Base-by-base conservation (phyloP, 2,113 vertebrate species). In the Hylia prasina region DNA sequence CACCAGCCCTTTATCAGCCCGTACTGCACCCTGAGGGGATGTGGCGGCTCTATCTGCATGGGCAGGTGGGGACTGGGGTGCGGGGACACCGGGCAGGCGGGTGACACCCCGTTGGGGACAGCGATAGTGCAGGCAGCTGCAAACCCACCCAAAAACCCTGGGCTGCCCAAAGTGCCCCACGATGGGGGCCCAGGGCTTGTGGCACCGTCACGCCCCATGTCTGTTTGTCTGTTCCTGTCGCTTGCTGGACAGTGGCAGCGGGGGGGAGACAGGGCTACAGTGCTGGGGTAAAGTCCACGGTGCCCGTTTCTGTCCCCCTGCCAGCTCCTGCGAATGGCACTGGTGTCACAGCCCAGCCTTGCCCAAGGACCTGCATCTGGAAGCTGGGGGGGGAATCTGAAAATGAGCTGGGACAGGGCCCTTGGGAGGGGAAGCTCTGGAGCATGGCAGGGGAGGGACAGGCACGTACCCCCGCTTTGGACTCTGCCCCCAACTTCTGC, bases 401-500 rank as follows among this genome's bases (percentile, higher is more conserved):
- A 75, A 87, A 39, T 1, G 23, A 47, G 42, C 31, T 58, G 75
- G 64, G 80, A 28, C 22, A 12, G 31, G 5, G 23, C 13, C 76
- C 66, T 56, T 1, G 0, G 48, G 37, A 66, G 47, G 48, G 58
- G n/a, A 75, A 81, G 78, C 87, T 79, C 56, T 53, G 44, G 76
- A 89, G 77, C 56, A 5, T 82, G 70, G 75, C 71, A 45, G 50
- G 61, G 56, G 42, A 82, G 47, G 56, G 56, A 70, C 56, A 4
- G 51, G 48, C 64, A 81, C 5, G 0, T 14, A 76, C 48, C 86
- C 87, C 75, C 0, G 2, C 7, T 2, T 18, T 15, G 91, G 95
- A 94, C 95, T 95, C 91, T 96, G 95, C 39, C 72, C 95, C 82
- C 87, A 57, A 13, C 57, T 93, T 94, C 93, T 31, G 93, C 88